Base-by-base conservation (phyloP, 2,113 vertebrate genomes). In the Amia ocellicauda region DNA sequence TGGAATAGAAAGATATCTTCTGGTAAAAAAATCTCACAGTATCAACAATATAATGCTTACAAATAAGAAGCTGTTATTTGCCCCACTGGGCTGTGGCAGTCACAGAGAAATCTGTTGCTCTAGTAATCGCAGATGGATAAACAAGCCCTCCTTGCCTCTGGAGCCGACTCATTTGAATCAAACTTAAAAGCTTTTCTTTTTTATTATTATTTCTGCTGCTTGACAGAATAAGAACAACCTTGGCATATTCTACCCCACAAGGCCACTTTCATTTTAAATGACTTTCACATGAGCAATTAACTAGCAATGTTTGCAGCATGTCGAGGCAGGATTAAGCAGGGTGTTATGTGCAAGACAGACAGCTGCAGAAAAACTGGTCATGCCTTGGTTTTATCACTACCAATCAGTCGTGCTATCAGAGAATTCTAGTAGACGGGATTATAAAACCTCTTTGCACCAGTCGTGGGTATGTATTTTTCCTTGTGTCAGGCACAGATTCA, bases 61-160 rank as follows among this genome's bases (percentile, higher is more conserved):
- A 31, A 45, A 45, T 24, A 43, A 52, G 22, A 60, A 43, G 40
- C 24, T 11, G 56, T 58, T 31, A 41, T 58, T 41, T 58, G 56
- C 27, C 56, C 41, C 22, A 14, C 7, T n/a, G 7, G 41, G 17
- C 11, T 26, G 58, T 45, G 19, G 14, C 17, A 4, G 58, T 60
- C 22, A 45, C 20, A 26, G 20, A 16, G 58, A 40, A 20, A 24
- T 26, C 20, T 43, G 36, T 26, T 22, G 11, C 36, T 43, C 16
- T 17, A 60, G 36, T 29, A 16, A 24, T 60, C 20, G 16, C 3
- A 43, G 40, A 3, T 41, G 24, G 20, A 26, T 20, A 14, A 23
- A 58, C 55, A 8, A 17, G 53, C 28, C 19, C 31, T 20, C 56
- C 3, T 28, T 27, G 23, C 24, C 16, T 55, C 13, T 14, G 4